phyloP scores from a whole-genome alignment of 2,888 invertebrate species.

The Leptopilina syphax region DNA sequence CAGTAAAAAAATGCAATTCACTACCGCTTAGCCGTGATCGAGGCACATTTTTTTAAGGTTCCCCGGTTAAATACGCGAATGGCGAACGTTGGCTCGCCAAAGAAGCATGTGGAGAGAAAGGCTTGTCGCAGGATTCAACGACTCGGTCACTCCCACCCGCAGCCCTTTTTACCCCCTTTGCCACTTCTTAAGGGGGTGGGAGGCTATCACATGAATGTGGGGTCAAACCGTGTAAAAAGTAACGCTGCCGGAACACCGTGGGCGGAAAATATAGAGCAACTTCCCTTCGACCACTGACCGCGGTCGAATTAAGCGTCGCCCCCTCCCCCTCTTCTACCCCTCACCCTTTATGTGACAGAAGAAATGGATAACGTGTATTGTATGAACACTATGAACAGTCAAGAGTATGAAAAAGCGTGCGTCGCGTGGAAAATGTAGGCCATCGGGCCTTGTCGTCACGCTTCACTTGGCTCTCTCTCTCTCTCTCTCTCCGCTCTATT shows the following conservation, averaged over 20 bases:
- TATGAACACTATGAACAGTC: slow-evolving; percentile 23
- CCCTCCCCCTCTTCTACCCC: too few species aligned
- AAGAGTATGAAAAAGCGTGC: slow-evolving; percentile 41
- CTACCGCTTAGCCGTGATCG: slow-evolving; percentile 54
- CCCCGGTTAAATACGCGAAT: slow-evolving; percentile 63
- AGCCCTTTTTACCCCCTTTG: slow-evolving; percentile 60
- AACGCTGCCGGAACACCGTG: slow-evolving; percentile 44
- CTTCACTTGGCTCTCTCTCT: background rate
- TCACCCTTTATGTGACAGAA: slow-evolving; percentile 36
- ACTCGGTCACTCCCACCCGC: slow-evolving; percentile 56
- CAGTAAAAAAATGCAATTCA: slow-evolving; percentile 18
- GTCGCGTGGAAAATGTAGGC: slow-evolving; percentile 43
- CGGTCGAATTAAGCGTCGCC: slow-evolving; percentile 47
- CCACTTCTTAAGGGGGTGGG: slow-evolving; percentile 30
- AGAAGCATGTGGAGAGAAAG: slow-evolving; percentile 69
- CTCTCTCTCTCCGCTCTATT: background rate
- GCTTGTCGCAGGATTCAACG: slow-evolving; percentile 65
- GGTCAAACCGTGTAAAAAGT: slow-evolving; percentile 55
- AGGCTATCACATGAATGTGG: slow-evolving; percentile 70
- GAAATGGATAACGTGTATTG: slow-evolving; percentile 34
- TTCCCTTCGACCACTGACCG: slow-evolving; percentile 54
- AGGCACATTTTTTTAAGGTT: slow-evolving; percentile 54
- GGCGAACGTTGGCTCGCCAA: slow-evolving; percentile 65
- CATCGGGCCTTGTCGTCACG: slow-evolving; percentile 37
- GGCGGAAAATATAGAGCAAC: slow-evolving; percentile 52